phyloP scores from a whole-genome alignment of 2,888 invertebrate genomes.

The Cataglyphis rosenhaueri region DNA sequence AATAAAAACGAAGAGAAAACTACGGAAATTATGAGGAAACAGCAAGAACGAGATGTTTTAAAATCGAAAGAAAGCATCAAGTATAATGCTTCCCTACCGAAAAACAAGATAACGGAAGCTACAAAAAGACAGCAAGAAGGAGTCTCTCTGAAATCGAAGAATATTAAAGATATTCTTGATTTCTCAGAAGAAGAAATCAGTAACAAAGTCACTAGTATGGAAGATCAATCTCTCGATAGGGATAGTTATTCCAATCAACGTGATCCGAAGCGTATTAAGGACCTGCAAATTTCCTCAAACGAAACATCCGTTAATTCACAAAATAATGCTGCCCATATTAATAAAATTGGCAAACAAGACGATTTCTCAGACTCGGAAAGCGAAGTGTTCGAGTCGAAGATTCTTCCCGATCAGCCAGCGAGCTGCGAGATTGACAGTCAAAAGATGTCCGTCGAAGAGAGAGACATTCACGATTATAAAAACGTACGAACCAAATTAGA shows the following conservation, averaged over 20 bases:
- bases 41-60: constrained; percentile 56
- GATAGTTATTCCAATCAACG: not conserved
- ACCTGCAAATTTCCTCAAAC: not conserved
- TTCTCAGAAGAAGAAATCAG: constrained; percentile 49
- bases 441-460: constrained; percentile 60
- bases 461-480: constrained; percentile 71
- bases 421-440: constrained; percentile 15
- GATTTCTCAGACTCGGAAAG: constrained; percentile 73
- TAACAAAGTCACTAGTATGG: not conserved
- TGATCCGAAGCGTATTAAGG: not conserved
- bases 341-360: constrained; percentile 33
- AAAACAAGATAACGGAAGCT: not conserved
- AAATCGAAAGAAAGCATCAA: not conserved
- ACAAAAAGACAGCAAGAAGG: not conserved
- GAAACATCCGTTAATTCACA: not conserved
- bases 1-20: constrained; percentile 47
- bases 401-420: constrained; percentile 15
- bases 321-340: not conserved
- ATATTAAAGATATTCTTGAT: constrained; percentile 69
- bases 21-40: constrained; percentile 45
- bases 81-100: not conserved
- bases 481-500: constrained; percentile 76
- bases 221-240: not conserved
- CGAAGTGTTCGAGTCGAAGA: constrained; percentile 45
- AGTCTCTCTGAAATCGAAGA: constrained; percentile 56